These are phyloP conservation scores for Lagocephalus sceleratus DNA, from an alignment of 2,797 vertebrate species.

Conservation along the genomic window DNA sequence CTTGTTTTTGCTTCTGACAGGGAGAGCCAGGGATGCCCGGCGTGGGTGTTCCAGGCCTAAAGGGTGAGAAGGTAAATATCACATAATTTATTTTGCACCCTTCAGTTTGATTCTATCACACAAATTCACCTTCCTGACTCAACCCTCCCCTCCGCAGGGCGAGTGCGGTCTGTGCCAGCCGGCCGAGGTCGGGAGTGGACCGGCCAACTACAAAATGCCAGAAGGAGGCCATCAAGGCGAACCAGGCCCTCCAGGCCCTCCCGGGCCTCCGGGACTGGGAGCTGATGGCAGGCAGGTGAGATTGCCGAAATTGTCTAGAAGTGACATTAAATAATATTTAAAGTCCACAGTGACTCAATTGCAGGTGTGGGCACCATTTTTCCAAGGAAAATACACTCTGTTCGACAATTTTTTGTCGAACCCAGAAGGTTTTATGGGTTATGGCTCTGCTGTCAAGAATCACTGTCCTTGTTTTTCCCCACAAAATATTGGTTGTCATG, in stretches of 20 bases:
- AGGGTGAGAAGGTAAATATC: conserved; percentile 73
- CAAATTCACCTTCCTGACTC: conserved; percentile 10
- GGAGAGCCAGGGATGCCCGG: conserved; percentile 69
- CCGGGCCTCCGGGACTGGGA: conserved; percentile 65
- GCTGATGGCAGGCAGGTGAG: conserved; percentile 71
- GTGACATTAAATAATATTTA: neutral
- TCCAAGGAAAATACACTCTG: neutral
- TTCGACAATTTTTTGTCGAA: too few relatives aligned
- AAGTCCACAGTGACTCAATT: neutral
- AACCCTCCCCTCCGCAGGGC: conserved; percentile 51
- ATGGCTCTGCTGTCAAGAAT: neutral
- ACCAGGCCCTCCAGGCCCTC: conserved; percentile 59
- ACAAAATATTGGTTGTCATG: conserved; percentile 9
- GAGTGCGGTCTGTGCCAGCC: conserved; percentile 66
- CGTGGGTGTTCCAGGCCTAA: conserved; percentile 54
- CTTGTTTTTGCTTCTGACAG: conserved; percentile 45
- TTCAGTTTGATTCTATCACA: conserved; percentile 11
- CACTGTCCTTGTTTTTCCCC: conserved; percentile 3
- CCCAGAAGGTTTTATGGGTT: too few relatives aligned
- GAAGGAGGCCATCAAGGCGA: conserved; percentile 52
- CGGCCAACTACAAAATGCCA: conserved; percentile 43
- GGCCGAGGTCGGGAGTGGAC: conserved; percentile 51
- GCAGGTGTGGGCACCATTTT: neutral
- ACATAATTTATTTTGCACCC: neutral
- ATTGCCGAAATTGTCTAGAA: neutral